Evolutionary conservation across 2,888 invertebrate species (phyloP).

Genomic region (Cheilosia pagana): DNA sequence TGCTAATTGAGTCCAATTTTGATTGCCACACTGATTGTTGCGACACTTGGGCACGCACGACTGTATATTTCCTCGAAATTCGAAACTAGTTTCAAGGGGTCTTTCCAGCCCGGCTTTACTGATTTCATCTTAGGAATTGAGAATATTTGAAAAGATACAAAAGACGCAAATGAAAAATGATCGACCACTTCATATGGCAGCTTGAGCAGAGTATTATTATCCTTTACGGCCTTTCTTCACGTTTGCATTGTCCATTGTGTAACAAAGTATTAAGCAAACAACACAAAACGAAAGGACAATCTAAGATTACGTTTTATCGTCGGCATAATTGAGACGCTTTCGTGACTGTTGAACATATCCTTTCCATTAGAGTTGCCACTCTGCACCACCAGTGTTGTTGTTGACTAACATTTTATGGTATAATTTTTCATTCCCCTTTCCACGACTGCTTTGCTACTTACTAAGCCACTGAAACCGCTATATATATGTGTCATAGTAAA

Average conservation of each 20-base stretch:
- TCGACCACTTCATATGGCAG: too few species aligned
- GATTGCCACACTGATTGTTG: slow-evolving; percentile 20
- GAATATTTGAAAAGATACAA: slow-evolving; percentile 12
- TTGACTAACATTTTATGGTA: slow-evolving; percentile 60
- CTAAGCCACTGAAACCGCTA: slow-evolving; percentile 31
- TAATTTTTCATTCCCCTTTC: slow-evolving; percentile 37
- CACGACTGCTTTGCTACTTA: not conserved
- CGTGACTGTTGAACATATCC: slow-evolving; percentile 74
- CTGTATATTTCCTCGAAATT: slow-evolving; percentile 30
- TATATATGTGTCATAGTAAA: slow-evolving; percentile 25
- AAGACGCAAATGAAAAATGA: slow-evolving; percentile 47
- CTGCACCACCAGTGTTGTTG: slow-evolving; percentile 34
- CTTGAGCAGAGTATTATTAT: too few species aligned
- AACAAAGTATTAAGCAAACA: slow-evolving; percentile 34
- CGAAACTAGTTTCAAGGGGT: slow-evolving; percentile 11
- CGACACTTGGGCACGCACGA: slow-evolving; percentile 38
- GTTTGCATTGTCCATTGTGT: slow-evolving; percentile 12
- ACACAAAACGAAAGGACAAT: slow-evolving; percentile 43
- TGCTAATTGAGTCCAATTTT: slow-evolving; percentile 66
- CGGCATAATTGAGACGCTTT: slow-evolving; percentile 68
- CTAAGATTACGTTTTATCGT: slow-evolving; percentile 68
- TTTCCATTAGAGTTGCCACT: slow-evolving; percentile 59
- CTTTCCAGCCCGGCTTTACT: not conserved
- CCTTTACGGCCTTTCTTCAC: too few species aligned
- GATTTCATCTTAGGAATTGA: not conserved